Conservation (phyloP, 2,113 vertebrate genomes). For the Rhadina sibilatrix region DNA sequence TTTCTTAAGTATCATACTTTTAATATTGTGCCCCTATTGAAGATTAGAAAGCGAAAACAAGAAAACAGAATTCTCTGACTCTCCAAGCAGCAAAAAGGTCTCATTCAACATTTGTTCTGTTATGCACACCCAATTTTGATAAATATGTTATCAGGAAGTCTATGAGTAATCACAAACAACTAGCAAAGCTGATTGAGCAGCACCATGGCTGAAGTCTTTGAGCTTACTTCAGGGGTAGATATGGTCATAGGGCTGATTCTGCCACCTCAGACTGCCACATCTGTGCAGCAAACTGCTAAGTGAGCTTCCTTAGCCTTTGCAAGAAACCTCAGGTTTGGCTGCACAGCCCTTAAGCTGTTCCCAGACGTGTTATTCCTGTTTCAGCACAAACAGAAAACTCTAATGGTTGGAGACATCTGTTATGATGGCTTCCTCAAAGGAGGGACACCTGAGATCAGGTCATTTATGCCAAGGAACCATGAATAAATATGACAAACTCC, state of each 20-base stretch:
- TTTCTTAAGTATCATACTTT: neutral
- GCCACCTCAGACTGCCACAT: fast-evolving
- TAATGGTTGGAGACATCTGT: neutral
- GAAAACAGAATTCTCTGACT: neutral
- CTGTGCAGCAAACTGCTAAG: neutral
- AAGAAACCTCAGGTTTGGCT: neutral
- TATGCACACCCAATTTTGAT: neutral
- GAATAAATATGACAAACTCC: neutral
- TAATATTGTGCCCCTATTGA: neutral
- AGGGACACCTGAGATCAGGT: neutral
- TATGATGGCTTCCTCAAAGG: neutral
- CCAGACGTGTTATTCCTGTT: neutral
- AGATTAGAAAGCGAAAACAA: neutral
- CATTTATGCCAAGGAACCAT: neutral
- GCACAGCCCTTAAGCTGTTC: neutral
- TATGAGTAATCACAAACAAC: neutral
- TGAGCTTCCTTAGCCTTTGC: neutral
- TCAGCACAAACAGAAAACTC: neutral
- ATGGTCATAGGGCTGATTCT: neutral
- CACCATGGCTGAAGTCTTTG: neutral
- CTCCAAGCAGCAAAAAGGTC: neutral
- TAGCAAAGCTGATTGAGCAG: neutral
- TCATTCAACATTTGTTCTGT: neutral
- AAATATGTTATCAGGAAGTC: neutral
- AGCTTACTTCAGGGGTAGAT: neutral